Evolutionary conservation across 1,140 invertebrate genomes (phyloP).

Genomic region (Euura lappo): DNA sequence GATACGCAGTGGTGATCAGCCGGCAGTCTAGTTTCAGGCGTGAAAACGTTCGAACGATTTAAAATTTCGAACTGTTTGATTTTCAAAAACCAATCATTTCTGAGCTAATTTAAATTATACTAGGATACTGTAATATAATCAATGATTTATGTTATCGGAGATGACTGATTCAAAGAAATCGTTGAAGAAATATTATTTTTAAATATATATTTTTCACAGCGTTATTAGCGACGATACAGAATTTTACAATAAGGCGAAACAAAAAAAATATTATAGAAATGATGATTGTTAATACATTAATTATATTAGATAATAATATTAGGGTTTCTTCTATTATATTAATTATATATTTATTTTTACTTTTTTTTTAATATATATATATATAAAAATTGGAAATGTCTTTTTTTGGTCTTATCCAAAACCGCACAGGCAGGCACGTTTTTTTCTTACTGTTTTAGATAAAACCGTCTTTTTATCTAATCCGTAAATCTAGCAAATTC

Average conservation of each 20-base stretch:
- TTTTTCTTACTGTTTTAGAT: constrained; percentile 10
- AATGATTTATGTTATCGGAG: not conserved
- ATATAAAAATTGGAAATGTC: constrained; percentile 35
- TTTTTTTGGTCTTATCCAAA: constrained; percentile 26
- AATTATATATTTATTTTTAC: constrained; percentile 29
- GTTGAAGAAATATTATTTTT: constrained; percentile 29
- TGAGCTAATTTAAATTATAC: too few species aligned
- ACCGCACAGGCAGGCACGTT: constrained; percentile 15
- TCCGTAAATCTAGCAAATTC: constrained; percentile 11
- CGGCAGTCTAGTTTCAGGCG: too few species aligned
- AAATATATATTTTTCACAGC: constrained; percentile 49
- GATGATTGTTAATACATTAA: constrained; percentile 52
- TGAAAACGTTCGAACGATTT: too few species aligned
- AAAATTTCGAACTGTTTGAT: too few species aligned
- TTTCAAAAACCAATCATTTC: too few species aligned
- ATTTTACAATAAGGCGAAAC: constrained; percentile 48
- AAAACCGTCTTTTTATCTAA: constrained; percentile 24
- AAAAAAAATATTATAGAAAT: constrained; percentile 33
- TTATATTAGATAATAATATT: constrained; percentile 43
- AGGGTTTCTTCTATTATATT: constrained; percentile 34
- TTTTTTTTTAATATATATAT: constrained; percentile 10
- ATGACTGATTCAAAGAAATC: too few species aligned
- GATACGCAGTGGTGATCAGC: too few species aligned
- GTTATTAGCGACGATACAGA: constrained; percentile 51
- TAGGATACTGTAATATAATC: not conserved